phyloP scores from a whole-genome alignment of 2,797 vertebrate genomes.

The Loris lydekkerianus region DNA sequence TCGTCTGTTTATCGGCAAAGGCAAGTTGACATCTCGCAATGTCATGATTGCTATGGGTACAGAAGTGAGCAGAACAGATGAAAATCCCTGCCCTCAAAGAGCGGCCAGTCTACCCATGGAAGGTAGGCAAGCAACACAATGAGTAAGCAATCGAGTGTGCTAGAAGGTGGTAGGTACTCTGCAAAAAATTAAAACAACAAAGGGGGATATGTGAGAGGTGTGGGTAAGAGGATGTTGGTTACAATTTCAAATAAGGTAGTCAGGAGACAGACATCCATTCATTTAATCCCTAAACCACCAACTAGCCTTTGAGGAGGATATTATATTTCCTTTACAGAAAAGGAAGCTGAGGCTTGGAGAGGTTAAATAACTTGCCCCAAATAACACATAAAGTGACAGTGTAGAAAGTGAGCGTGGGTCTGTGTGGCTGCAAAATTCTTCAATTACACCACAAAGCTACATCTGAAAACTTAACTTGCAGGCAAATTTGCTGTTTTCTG shows the following conservation, averaged over 20 bases:
- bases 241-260: neutral
- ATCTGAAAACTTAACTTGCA: neutral
- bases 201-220: neutral
- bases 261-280: neutral
- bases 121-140: too few relatives aligned
- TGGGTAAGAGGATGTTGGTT: neutral
- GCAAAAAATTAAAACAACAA: neutral
- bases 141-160: neutral
- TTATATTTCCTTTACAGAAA: neutral
- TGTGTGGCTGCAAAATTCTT: neutral
- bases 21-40: neutral
- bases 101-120: neutral
- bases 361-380: neutral
- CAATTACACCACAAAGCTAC: neutral
- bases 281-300: neutral
- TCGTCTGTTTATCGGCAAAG: neutral
- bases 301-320: neutral
- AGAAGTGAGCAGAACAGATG: neutral
- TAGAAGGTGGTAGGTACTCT: neutral
- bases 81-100: neutral
- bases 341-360: slow-evolving; percentile 8
- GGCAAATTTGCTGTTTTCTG: neutral
- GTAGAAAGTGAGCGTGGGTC: neutral
- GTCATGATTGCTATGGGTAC: neutral
- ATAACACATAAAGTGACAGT: neutral